A percentile compares a stretch with the other conserved stretches of the same genome.
These are phyloP conservation scores for Zygogramma bicolorata DNA, from an alignment of 2,888 invertebrate species.

Conservation along the genomic window DNA sequence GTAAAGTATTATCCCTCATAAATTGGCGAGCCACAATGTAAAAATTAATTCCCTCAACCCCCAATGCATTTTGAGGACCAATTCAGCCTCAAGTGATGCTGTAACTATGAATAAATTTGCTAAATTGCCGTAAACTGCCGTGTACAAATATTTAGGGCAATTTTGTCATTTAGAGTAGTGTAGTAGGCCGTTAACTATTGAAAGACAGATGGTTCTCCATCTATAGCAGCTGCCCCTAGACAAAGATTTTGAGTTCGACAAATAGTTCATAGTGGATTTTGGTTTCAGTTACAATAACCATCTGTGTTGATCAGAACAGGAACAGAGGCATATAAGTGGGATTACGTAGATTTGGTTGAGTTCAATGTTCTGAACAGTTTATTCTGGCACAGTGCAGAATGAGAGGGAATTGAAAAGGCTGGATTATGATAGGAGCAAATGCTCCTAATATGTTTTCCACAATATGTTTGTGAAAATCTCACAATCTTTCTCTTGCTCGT, in stretches of 20 bases:
- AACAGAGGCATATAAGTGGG: background rate
- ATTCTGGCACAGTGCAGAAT: too few species aligned
- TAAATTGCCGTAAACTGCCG: conserved; percentile 2
- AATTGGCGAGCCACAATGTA: too few species aligned
- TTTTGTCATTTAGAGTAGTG: background rate
- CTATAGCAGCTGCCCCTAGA: background rate
- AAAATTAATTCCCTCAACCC: background rate
- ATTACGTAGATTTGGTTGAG: background rate
- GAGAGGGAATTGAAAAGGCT: too few species aligned
- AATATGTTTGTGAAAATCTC: too few species aligned
- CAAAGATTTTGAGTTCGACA: background rate
- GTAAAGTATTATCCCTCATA: too few species aligned
- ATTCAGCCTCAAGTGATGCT: background rate
- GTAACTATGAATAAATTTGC: background rate
- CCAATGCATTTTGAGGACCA: too few species aligned
- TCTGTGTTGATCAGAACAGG: background rate
- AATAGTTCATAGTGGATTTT: too few species aligned
- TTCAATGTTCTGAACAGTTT: too few species aligned
- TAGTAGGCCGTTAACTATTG: background rate
- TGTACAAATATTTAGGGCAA: conserved; percentile 18
- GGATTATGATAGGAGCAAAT: too few species aligned
- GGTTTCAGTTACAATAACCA: too few species aligned
- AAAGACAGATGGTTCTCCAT: conserved; percentile 10
- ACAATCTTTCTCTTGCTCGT: too few species aligned
- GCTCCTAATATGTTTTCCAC: too few species aligned